Conservation (phyloP, 1,140 invertebrate genomes). For the Aethina tumida region DNA sequence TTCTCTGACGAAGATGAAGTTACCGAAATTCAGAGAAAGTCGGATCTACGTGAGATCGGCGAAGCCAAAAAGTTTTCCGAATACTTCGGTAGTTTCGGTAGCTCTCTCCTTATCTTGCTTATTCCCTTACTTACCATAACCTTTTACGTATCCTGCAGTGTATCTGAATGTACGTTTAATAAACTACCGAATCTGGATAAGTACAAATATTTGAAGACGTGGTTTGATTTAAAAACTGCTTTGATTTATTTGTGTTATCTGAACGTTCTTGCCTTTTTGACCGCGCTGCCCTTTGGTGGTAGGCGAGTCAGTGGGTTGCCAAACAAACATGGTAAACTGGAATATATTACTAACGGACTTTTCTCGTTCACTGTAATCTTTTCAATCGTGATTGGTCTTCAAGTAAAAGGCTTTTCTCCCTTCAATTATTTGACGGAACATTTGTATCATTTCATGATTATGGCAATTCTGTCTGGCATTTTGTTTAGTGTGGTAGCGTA, state of each 20-base stretch:
- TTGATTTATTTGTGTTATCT: constrained; percentile 30
- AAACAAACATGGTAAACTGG: constrained; percentile 29
- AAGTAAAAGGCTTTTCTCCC: constrained; percentile 37
- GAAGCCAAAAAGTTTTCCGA: constrained; percentile 26
- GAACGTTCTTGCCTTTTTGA: constrained; percentile 33
- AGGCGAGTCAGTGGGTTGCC: constrained; percentile 30
- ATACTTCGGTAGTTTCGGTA: constrained; percentile 34
- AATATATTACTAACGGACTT: constrained; percentile 38
- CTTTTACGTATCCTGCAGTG: constrained; percentile 34
- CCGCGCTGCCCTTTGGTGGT: constrained; percentile 37
- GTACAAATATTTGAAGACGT: constrained; percentile 24
- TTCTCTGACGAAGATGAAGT: constrained; percentile 39
- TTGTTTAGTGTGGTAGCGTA: constrained; percentile 48
- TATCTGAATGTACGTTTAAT: constrained; percentile 32
- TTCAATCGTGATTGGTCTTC: constrained; percentile 26
- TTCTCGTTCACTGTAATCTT: constrained; percentile 33
- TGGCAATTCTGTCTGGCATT: constrained; percentile 44
- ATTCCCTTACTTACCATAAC: constrained; percentile 25
- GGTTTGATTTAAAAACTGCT: constrained; percentile 31
- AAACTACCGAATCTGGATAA: constrained; percentile 26
- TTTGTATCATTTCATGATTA: constrained; percentile 43
- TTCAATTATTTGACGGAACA: constrained; percentile 39
- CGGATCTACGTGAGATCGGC: constrained; percentile 8
- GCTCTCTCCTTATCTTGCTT: constrained; percentile 24
- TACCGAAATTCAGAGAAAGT: constrained; percentile 16